Evolutionary conservation across 1,140 invertebrate genomes (phyloP).

Genomic region (Nasonia vitripennis): DNA sequence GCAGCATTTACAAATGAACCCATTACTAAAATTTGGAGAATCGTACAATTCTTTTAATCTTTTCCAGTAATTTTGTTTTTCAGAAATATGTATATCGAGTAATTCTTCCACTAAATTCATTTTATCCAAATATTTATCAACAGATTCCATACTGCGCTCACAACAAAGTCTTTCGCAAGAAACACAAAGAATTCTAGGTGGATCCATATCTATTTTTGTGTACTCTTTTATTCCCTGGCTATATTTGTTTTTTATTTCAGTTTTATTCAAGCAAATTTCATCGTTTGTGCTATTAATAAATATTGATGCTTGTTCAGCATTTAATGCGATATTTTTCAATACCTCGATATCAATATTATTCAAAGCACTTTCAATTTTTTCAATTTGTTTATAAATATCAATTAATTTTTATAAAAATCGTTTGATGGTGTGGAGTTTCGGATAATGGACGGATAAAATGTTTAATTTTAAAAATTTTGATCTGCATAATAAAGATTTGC

Average conservation of each 20-base stretch:
- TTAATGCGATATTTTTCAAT: no score
- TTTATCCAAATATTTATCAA: constrained; percentile 29
- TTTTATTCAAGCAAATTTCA: no score
- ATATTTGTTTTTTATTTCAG: constrained; percentile 1
- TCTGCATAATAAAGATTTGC: no score
- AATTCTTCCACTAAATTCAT: constrained; percentile 19
- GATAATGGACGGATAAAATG: no score
- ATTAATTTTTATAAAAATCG: no score
- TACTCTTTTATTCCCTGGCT: neutral
- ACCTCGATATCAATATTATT: no score
- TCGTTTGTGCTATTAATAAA: no score
- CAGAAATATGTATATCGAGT: constrained; percentile 33
- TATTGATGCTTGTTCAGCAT: no score
- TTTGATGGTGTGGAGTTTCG: no score
- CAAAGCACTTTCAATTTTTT: no score
- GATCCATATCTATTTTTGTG: constrained; percentile 34
- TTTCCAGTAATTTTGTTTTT: constrained; percentile 37
- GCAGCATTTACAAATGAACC: constrained; percentile 55
- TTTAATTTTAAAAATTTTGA: no score
- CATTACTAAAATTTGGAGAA: constrained; percentile 20
- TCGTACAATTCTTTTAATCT: neutral
- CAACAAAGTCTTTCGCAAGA: constrained; percentile 58
- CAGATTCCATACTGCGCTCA: constrained; percentile 47
- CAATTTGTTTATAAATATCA: no score
- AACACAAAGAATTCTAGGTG: constrained; percentile 51